phyloP scores from a whole-genome alignment of 2,888 invertebrate species.

The Netelia melanura region DNA sequence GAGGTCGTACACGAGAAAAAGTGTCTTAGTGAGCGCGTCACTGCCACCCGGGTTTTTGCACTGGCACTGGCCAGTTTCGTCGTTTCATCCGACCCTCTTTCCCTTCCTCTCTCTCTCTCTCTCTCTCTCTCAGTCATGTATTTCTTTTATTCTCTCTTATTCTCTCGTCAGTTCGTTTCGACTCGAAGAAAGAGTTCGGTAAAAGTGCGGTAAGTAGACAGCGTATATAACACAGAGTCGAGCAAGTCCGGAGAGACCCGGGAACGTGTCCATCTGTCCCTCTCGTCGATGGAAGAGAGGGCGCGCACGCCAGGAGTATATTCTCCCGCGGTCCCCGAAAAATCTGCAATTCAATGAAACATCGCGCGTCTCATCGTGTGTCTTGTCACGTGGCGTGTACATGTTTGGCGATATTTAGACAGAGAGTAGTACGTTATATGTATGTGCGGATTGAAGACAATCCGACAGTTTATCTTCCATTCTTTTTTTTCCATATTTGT shows the following conservation, averaged over 20 bases:
- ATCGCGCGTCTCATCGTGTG: slow-evolving; percentile 74
- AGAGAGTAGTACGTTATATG: slow-evolving; percentile 30
- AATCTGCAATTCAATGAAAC: slow-evolving; percentile 81
- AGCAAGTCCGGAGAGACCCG: slow-evolving; percentile 73
- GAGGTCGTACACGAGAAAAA: slow-evolving; percentile 10
- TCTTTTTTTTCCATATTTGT: slow-evolving; percentile 1
- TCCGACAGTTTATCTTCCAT: neutral
- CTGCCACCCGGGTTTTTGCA: slow-evolving; percentile 41
- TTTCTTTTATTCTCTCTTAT: slow-evolving; percentile 34
- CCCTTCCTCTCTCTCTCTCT: neutral
- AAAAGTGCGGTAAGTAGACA: slow-evolving; percentile 52
- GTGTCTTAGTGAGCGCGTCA: slow-evolving; percentile 11
- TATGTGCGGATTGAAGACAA: slow-evolving; percentile 5
- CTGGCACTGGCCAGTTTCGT: slow-evolving; percentile 28
- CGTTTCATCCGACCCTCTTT: slow-evolving; percentile 55
- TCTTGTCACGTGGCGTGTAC: slow-evolving; percentile 27
- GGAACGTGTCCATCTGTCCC: slow-evolving; percentile 81
- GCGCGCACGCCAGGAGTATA: slow-evolving; percentile 23
- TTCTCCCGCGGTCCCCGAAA: slow-evolving; percentile 26
- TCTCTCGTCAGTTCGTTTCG: slow-evolving; percentile 21
- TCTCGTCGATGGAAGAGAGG: slow-evolving; percentile 34
- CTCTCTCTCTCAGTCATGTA: slow-evolving; percentile 20
- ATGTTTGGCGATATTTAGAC: slow-evolving; percentile 21
- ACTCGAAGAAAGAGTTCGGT: slow-evolving; percentile 45
- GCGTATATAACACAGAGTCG: slow-evolving; percentile 47